These are phyloP conservation scores for Spinus pinus DNA, from an alignment of 2,797 vertebrate species.

Conservation along the genomic window DNA sequence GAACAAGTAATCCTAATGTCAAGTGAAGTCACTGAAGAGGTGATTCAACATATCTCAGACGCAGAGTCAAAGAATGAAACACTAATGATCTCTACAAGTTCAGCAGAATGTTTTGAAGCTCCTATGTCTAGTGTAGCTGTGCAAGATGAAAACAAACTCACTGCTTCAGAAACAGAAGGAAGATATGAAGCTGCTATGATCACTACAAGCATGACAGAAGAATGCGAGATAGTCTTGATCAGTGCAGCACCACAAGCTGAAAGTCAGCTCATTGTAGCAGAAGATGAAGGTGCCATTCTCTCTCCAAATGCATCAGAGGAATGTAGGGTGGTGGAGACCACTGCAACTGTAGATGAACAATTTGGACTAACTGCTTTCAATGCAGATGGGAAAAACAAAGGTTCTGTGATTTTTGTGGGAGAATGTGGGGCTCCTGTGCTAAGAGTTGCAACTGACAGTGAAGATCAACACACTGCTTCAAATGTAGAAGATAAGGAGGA, in stretches of 20 bases:
- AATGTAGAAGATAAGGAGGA: neutral
- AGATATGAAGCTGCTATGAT: slow-evolving; percentile 57
- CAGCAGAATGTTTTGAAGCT: slow-evolving; percentile 68
- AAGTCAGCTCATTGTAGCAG: neutral
- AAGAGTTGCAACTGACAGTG: neutral
- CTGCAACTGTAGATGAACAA: neutral
- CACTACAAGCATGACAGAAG: slow-evolving; percentile 70
- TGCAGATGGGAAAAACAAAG: neutral
- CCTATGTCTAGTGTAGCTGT: slow-evolving; percentile 63
- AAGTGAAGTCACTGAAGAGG: neutral
- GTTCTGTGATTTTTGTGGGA: slow-evolving; percentile 7
- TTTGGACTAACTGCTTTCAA: neutral
- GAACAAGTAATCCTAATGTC: slow-evolving; percentile 65
- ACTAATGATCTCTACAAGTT: slow-evolving; percentile 74
- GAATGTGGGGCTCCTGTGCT: slow-evolving; percentile 31
- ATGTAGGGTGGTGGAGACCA: neutral
- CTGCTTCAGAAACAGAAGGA: slow-evolving; percentile 35
- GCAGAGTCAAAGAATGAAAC: slow-evolving; percentile 58
- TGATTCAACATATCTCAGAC: neutral
- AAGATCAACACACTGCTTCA: neutral
- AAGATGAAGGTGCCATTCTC: slow-evolving; percentile 28
- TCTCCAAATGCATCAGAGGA: slow-evolving; percentile 64
- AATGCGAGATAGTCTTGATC: slow-evolving; percentile 62
- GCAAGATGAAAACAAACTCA: neutral
- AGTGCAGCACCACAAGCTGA: slow-evolving; percentile 30